Evolutionary conservation across 2,888 invertebrate genomes (phyloP), one percentile per base, ranked within the genome.

Genomic region (Diaphora mendica): DNA sequence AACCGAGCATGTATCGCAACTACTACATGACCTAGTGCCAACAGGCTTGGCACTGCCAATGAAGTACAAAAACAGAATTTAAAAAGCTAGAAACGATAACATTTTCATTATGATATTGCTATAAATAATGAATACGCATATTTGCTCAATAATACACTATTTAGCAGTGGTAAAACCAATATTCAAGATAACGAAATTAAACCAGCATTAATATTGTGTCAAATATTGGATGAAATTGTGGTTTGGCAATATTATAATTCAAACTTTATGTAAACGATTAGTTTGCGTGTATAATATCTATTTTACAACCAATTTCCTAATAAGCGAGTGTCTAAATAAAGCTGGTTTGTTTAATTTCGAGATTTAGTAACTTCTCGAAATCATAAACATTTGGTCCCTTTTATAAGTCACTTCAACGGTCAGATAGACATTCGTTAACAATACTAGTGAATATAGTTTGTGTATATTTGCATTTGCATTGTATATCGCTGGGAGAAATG

Each of bases 41-140:
- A 80, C 69, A 51, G 44, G 75, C 80, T 83, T 83, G 82, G 82
- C 83, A 83, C 51, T 23, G 17, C 1, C 30, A 62, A 3, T 62
- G 17, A 62, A 62, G 30, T 4, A 30, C 8, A 62, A 62, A 15
- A 17, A 62, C 3, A 15, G 59, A 5, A 59, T 11, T 59, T 26
- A 15, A 59, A 59, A 59, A 59, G 26, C 4, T 26, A 59, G 15
- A 26, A 59, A 26, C 15, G 1, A 59, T 15, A 59, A n/a, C 51
- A 55, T 55, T n/a, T 55, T 5, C 3, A 20, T 48, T 48, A 0
- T 48, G 48, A 48, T 20, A 20, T 48, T 48, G 17, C 20, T 48
- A 17, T 48, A 20, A 48, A 48, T 48, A 44, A 44, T 44, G 1
- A 20, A 51, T 20, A 51, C 20, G 20, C 23, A 51, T 55, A 1